These are phyloP conservation scores for Pantala flavescens DNA, from an alignment of 1,140 invertebrate genomes.

Conservation along the genomic window DNA sequence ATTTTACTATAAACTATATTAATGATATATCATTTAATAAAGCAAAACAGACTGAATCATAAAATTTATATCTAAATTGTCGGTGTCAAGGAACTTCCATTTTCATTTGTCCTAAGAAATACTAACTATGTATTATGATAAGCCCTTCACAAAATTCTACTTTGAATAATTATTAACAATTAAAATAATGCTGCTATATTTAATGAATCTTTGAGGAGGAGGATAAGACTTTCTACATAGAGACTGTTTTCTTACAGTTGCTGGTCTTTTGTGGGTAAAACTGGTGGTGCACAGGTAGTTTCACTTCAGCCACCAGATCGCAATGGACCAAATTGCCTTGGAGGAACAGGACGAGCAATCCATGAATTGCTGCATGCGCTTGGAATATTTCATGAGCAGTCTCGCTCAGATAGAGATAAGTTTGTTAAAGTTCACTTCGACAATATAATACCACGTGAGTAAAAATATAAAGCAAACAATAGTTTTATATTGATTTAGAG, in stretches of 20 bases:
- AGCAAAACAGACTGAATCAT: too few relatives aligned
- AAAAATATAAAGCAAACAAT: not conserved
- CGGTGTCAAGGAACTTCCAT: too few relatives aligned
- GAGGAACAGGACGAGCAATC: slow-evolving; percentile 46
- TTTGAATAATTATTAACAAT: too few relatives aligned
- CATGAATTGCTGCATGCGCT: slow-evolving; percentile 58
- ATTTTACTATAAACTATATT: too few relatives aligned
- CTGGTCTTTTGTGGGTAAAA: slow-evolving; percentile 54
- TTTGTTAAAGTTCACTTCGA: slow-evolving; percentile 45
- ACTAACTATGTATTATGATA: too few relatives aligned
- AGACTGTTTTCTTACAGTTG: slow-evolving; percentile 37
- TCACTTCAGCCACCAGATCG: slow-evolving; percentile 50
- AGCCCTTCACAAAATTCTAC: too few relatives aligned
- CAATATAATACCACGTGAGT: slow-evolving; percentile 44
- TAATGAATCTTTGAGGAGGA: too few relatives aligned
- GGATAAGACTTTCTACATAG: too few relatives aligned
- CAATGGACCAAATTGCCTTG: slow-evolving; percentile 45
- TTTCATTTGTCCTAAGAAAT: too few relatives aligned
- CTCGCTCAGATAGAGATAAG: slow-evolving; percentile 46
- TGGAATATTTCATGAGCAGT: slow-evolving; percentile 55
- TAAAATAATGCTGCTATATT: too few relatives aligned
- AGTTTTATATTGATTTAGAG: not conserved
- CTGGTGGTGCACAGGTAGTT: slow-evolving; percentile 53
- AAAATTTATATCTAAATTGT: too few relatives aligned
- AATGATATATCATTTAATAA: too few relatives aligned